Evolutionary conservation across 2,888 invertebrate species (phyloP), one percentile per base, ranked within the genome.

Genomic region (Polymixis lichenea): DNA sequence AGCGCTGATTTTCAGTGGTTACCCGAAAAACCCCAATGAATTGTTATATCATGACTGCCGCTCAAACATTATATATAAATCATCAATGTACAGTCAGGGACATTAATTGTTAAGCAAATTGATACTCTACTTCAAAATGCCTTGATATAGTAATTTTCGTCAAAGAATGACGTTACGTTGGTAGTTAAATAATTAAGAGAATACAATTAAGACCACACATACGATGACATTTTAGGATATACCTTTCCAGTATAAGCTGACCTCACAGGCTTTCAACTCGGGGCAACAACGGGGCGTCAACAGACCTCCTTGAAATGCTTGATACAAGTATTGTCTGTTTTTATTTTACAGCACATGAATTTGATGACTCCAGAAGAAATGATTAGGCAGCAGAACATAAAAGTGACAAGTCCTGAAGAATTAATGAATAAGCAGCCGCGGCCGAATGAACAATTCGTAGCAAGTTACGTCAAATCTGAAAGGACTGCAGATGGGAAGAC

Each of bases 361-460:
- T 0, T 15, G 22, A 8, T 22, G 28, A 9, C 28, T 22, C 66
- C 28, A 15, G 22, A 2, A 22, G 22, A 22, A 22, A 6, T 53
- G 3, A 22, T 53, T 9, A 53, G 4, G 22, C 22, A 22, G 53
- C 53, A 22, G 22, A 53, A 53, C 51, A 53, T 53, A 22, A 25
- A 56, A 56, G 0, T 22, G 32, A 1, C 1, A 8, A 22, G 13
- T 61, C 61, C 61, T 8, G 22, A 38, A 6, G 22, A 51, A 6
- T 1, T 66, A 51, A n/a, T 66, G 0, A 66, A 51, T 9, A 51
- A 0, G 22, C 15, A n/a, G 22, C 17, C 66, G 6, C 0, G 2
- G 3, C 3, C 22, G 3, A 9, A n/a, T 11, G 0, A 1, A 17
- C 9, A n/a, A 2, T 6, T 0, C 17, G 8, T 28, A 0, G 6